Evolutionary conservation across 2,888 invertebrate species (phyloP), one percentile per base, ranked within the genome.

Genomic region (Cantharis nigra): DNA sequence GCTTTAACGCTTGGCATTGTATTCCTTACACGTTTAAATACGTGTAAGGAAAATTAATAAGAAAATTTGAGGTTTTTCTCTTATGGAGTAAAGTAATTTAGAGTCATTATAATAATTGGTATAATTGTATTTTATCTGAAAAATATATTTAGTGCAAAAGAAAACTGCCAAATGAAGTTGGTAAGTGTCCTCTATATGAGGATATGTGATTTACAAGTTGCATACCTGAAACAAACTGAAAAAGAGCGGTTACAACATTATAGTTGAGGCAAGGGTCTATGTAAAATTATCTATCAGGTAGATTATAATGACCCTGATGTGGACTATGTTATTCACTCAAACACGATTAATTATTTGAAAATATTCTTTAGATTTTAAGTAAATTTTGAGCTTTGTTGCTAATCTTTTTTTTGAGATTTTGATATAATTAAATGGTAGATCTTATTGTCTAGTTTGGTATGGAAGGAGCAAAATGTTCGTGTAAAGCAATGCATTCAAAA

Each of bases 401-500:
- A 26, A 49, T 72, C 18, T 26, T 72, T 49, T 72, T 72, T 65
- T 49, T 3, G 20, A 30, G 28, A 67, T 20, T 16, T 28, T 11
- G 28, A 67, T 33, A 72, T 72, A 72, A 72, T 72, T 72, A 72
- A 72, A 72, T 67, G 72, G 65, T 72, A 49, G 65, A 49, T 72
- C 72, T 72, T 49, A 72, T 72, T 72, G 72, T 72, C 20, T 67
- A 67, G 67, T 67, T 65, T 14, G 28, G 49, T 30, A 72, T 65
- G 72, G 67, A 72, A 49, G 67, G 49, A 67, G 72, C 72, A 67
- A 65, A 67, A 72, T 72, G 72, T 67, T 72, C 65, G 33, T 72
- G 49, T 72, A 72, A 72, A 72, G 72, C 72, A 49, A 67, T 72
- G 72, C 72, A 72, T 72, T 72, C 74, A 69, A 63, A 74, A 69